phyloP scores from a whole-genome alignment of 2,797 vertebrate genomes.

The Myioborus melanocephalus region DNA sequence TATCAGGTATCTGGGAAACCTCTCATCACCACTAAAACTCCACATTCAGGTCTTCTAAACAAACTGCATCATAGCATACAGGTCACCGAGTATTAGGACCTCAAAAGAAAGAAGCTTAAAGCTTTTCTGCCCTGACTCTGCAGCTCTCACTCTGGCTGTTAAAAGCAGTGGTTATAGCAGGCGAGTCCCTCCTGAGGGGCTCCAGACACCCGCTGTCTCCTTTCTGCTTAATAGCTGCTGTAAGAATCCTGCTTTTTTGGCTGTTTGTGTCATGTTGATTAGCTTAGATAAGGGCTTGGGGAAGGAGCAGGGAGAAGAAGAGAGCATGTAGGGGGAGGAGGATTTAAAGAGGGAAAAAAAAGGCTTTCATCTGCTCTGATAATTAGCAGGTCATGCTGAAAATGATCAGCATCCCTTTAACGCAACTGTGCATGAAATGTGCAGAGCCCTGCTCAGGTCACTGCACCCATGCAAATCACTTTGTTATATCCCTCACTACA shows the following conservation, averaged over 20 bases:
- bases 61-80: neutral
- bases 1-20: neutral
- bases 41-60: neutral
- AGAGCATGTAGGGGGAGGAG: neutral
- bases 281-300: conserved; percentile 30
- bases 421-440: conserved; percentile 38
- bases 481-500: neutral
- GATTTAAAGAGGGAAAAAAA: neutral
- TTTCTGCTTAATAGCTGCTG: conserved; percentile 13
- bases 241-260: conserved; percentile 3
- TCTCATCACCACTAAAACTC: neutral
- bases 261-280: conserved; percentile 31
- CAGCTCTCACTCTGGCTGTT: neutral
- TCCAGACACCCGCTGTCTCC: neutral
- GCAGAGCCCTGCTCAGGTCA: conserved; percentile 45
- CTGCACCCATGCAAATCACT: conserved; percentile 7
- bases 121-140: neutral
- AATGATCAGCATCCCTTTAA: conserved; percentile 51
- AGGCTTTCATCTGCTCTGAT: conserved; percentile 50
- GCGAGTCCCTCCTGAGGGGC: neutral
- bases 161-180: neutral
- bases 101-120: neutral
- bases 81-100: neutral
- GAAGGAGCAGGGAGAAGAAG: neutral
- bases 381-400: conserved; percentile 63